Evolutionary conservation across 2,888 invertebrate species (phyloP), one percentile per base, ranked within the genome.

Genomic region (Melikaiella ostensackeni): DNA sequence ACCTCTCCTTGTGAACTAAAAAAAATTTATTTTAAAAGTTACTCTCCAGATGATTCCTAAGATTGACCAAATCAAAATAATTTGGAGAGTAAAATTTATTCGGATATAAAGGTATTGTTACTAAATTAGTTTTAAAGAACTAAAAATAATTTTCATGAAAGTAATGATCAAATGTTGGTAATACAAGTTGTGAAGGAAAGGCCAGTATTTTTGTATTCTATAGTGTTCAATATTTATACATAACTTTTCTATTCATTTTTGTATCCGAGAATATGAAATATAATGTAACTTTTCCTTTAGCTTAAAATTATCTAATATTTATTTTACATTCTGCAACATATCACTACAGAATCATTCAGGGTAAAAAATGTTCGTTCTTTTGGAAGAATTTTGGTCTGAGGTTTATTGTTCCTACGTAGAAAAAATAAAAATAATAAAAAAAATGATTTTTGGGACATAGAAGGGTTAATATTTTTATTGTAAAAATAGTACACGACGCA

Each of bases 191-290:
- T 11, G 5, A 59, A 24, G 1, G 27, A 0, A 59, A 59, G 59
- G 59, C 24, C 59, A 59, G 24, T 59, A 59, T 59, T 59, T 59
- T 59, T 59, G n/a, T 59, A 27, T 59, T 24, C 16, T 59, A 59
- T 27, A 24, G 1, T 13, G 16, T 59, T 59, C 5, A 59, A 13
- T 24, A 5, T 27, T 21, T 24, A 6, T 27, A 27, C 11, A 24
- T 24, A 59, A 24, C 4, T 59, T 59, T 24, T 59, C 11, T 59
- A 59, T 27, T 16, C 1, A 16, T 27, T 59, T 59, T 59, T 59
- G 6, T 59, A 59, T 27, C 11, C 27, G 13, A 5, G 13, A 16
- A 16, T 27, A 24, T 2, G 5, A 16, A 6, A 16, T 27, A 27
- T 24, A 59, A 27, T 59, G 13, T 7, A 55, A 55, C 9, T 55